Evolutionary conservation across 1,140 invertebrate species (phyloP).

Genomic region (Drosophila sturtevanti): DNA sequence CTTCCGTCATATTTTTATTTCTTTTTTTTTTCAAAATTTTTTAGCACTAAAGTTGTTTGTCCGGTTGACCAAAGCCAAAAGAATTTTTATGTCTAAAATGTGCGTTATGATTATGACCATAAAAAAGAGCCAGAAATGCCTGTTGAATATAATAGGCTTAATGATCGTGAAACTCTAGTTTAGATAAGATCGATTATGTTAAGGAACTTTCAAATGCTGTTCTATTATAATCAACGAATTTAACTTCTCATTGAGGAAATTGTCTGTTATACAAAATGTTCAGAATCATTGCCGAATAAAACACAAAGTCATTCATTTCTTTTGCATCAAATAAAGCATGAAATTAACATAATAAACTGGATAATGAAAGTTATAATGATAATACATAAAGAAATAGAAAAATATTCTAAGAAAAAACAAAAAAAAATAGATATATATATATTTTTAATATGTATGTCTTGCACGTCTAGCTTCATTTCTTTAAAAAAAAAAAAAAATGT

Average conservation of each 20-base stretch:
- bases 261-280: conserved; percentile 1
- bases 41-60: neutral
- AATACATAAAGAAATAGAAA: neutral
- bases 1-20: conserved; percentile 8
- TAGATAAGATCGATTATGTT: neutral
- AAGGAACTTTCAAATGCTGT: neutral
- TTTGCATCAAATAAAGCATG: conserved; percentile 3
- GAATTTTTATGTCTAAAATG: conserved; percentile 16
- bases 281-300: neutral
- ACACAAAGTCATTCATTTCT: conserved; percentile 11
- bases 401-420: neutral
- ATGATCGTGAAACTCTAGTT: neutral
- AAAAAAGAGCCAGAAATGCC: neutral
- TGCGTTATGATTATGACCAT: conserved; percentile 9
- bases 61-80: neutral
- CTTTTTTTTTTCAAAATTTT: neutral
- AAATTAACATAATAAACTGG: conserved; percentile 2
- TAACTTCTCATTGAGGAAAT: neutral
- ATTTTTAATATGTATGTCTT: neutral
- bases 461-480: conserved; percentile 1
- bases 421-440: no score
- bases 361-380: conserved; percentile 15
- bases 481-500: conserved; percentile 14
- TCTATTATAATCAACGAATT: conserved; percentile 1
- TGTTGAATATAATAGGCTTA: neutral